Conservation (phyloP, 2,888 invertebrate genomes). For the Psylliodes chrysocephalus region DNA sequence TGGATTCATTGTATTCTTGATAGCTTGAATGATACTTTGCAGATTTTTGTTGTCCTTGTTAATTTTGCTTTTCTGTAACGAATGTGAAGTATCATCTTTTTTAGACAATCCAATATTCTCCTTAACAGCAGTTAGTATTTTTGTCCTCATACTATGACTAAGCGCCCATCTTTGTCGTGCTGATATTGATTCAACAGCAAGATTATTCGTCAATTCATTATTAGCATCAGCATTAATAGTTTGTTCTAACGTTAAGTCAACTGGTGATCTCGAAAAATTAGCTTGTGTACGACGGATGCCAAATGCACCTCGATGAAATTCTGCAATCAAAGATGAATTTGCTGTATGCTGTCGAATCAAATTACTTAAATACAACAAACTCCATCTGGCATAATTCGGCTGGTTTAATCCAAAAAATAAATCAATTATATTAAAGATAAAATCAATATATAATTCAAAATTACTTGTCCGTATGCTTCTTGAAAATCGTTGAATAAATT, state of each 20-base stretch:
- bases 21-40: slow-evolving; percentile 40
- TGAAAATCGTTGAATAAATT: slow-evolving; percentile 29
- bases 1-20: slow-evolving; percentile 47
- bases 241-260: no score
- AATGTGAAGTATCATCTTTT: slow-evolving; percentile 50
- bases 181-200: slow-evolving; percentile 30
- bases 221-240: slow-evolving; percentile 47
- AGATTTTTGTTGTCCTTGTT: slow-evolving; percentile 44
- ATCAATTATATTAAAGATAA: not conserved
- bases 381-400: slow-evolving; percentile 17
- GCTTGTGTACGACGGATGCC: slow-evolving; percentile 46
- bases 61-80: slow-evolving; percentile 33
- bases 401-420: slow-evolving; percentile 16
- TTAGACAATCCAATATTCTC: slow-evolving; percentile 42
- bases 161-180: slow-evolving; percentile 30
- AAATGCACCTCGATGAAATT: slow-evolving; percentile 40
- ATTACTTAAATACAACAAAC: slow-evolving; percentile 23
- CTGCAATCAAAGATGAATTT: slow-evolving; percentile 11
- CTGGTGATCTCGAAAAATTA: slow-evolving; percentile 44
- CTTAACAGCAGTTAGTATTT: slow-evolving; percentile 25
- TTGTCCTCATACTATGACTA: slow-evolving; percentile 23
- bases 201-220: slow-evolving; percentile 31
- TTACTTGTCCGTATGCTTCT: slow-evolving; percentile 32
- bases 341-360: not conserved
- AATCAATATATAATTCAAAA: slow-evolving; percentile 25